Evolutionary conservation across 2,888 invertebrate genomes (phyloP).

Genomic region (Drosophila diplacantha): DNA sequence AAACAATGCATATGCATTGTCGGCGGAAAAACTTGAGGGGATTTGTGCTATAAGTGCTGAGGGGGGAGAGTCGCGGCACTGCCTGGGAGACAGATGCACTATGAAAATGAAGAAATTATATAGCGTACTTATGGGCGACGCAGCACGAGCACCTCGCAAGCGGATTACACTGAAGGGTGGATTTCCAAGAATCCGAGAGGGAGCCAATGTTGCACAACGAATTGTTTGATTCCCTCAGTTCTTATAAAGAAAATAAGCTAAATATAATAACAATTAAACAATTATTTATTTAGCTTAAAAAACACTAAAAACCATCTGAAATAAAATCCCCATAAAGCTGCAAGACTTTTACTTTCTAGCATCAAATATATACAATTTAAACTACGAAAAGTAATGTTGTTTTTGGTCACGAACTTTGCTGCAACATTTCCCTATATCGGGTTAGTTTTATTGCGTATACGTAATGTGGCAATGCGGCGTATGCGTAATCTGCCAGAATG

Average conservation of each 20-base stretch:
- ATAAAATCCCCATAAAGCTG: neutral
- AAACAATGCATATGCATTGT: conserved; percentile 55
- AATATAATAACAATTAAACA: too few relatives aligned
- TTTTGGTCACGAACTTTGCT: neutral
- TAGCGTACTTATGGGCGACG: conserved; percentile 49
- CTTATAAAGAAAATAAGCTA: neutral
- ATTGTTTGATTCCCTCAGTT: conserved; percentile 35
- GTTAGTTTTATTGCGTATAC: conserved; percentile 23
- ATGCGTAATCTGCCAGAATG: conserved; percentile 27
- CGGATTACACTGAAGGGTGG: conserved; percentile 62
- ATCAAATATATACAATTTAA: neutral
- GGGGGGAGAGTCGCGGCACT: conserved; percentile 1
- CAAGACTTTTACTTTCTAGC: neutral
- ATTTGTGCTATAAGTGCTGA: conserved; percentile 35
- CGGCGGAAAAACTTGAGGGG: conserved; percentile 58
- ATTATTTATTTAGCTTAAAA: neutral
- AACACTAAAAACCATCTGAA: too few relatives aligned
- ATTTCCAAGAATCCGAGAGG: conserved; percentile 33
- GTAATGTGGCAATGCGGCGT: conserved; percentile 7
- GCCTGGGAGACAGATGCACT: conserved; percentile 54
- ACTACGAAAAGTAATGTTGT: neutral
- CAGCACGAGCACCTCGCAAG: conserved; percentile 54
- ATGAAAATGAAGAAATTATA: conserved; percentile 65
- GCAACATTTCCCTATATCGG: neutral
- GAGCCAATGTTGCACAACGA: neutral